Base-by-base conservation (phyloP, 2,797 vertebrate species). In the Labroides dimidiatus region DNA sequence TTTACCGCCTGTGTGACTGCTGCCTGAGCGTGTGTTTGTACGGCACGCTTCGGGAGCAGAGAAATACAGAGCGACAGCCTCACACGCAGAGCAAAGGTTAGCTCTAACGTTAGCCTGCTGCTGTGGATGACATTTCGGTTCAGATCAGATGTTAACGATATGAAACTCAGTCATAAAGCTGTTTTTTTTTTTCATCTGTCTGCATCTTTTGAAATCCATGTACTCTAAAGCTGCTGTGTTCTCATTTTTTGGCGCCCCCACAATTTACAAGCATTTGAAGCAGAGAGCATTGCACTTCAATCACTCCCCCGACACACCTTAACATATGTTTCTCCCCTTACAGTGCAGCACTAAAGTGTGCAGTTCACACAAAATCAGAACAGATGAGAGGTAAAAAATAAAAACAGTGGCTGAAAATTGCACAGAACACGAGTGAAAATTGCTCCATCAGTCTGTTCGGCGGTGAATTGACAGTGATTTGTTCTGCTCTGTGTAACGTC, bases 381-480 rank as follows among this genome's bases (percentile, higher is more conserved):
- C 53, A 56, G 71, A 48, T 21, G 37, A 73, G 47, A 33, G 37
- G 13, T 3, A 12, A 39, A 39, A 60, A 48, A 52, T 49, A 39
- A 44, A 56, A 76, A 79, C 2, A 54, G 24, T 24, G 21, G 49
- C 9, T 8, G 15, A 47, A 21, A 68, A 80, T 60, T 55, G 36
- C 43, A 48, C n/a, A 51, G 0, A 44, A 42, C 66, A 59, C 62
- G 59, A 84, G 53, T 52, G 64, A 69, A 82, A 82, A 75, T 82
- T 69, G 70, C 59, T 73, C 77, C 21, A 78, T 85, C 66, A 44
- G 37, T 64, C 68, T 63, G 69, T 67, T 69, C 47, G 75, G 68
- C 76, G 51, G 64, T 45, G 70, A 82, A 82, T 65, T 63, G 71
- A 80, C 58, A 69, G 67, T 24, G 12, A 78, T 82, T 80, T 78